phyloP scores from a whole-genome alignment of 2,113 vertebrate genomes.

The Datnioides undecimradiatus region DNA sequence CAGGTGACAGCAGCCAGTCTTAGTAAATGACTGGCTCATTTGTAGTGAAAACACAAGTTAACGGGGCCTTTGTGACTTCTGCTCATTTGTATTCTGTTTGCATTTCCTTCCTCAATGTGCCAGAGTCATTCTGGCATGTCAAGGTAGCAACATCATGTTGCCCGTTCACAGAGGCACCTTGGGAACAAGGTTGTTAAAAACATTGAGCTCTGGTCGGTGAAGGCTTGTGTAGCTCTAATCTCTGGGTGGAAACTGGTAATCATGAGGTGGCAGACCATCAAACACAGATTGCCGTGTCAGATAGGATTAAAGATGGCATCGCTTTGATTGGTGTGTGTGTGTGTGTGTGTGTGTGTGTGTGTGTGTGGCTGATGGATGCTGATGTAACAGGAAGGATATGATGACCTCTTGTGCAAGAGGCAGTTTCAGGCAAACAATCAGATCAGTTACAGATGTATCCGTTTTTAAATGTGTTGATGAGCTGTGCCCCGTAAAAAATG shows the following conservation, averaged over 20 bases:
- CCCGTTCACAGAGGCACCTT: conserved; percentile 40
- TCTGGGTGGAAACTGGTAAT: conserved; percentile 43
- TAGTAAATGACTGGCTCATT: not conserved
- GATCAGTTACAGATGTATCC: not conserved
- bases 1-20: not conserved
- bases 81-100: conserved; percentile 19
- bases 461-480: conserved; percentile 22
- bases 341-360: too few relatives aligned
- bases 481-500: conserved; percentile 12
- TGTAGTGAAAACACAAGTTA: conserved; percentile 2
- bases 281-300: conserved; percentile 68
- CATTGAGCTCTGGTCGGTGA: conserved; percentile 11
- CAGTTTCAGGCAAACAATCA: conserved; percentile 12
- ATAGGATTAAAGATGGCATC: conserved; percentile 60
- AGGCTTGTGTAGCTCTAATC: conserved; percentile 31
- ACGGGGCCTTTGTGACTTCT: conserved; percentile 18
- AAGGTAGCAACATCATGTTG: not conserved
- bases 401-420: conserved; percentile 36
- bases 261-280: conserved; percentile 45
- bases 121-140: conserved; percentile 12
- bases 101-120: conserved; percentile 15
- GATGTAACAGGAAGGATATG: conserved; percentile 61
- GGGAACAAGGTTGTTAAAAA: conserved; percentile 40
- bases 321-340: conserved; percentile 60
- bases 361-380: conserved; percentile 51